Percentiles rank a stretch among this genome's conserved stretches.
Evolutionary conservation across 1,140 invertebrate genomes (phyloP).

Genomic region (Ceratoteleas bidentatus): DNA sequence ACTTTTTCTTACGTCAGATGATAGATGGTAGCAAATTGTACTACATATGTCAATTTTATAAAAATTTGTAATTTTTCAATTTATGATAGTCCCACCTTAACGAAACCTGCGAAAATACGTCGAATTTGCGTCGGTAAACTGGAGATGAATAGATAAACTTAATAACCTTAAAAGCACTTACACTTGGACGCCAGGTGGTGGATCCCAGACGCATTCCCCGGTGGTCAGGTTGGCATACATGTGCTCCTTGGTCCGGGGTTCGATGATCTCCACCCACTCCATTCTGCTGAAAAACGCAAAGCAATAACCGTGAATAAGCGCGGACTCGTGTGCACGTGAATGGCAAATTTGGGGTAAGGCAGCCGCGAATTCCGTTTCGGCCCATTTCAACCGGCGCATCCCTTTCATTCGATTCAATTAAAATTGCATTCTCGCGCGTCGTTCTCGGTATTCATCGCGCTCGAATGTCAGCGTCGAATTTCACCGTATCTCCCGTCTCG

Average conservation of each 20-base stretch:
- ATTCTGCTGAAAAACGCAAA: slow-evolving; percentile 84
- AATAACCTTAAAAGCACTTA: slow-evolving; percentile 80
- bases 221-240: slow-evolving; percentile 99
- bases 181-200: slow-evolving; percentile 90
- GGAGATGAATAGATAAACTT: too few species aligned
- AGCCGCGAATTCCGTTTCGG: too few species aligned
- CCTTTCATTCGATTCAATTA: slow-evolving; percentile 34
- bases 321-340: background rate
- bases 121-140: too few species aligned
- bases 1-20: too few species aligned
- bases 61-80: too few species aligned
- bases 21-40: too few species aligned
- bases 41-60: too few species aligned
- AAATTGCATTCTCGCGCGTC: slow-evolving; percentile 32
- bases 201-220: slow-evolving; percentile 99
- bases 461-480: slow-evolving; percentile 23
- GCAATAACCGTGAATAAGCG: slow-evolving; percentile 18
- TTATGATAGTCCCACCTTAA: too few species aligned
- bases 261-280: slow-evolving; percentile 99
- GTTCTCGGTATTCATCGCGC: slow-evolving; percentile 24
- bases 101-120: too few species aligned
- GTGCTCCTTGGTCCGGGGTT: slow-evolving; percentile 97
- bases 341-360: background rate
- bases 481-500: slow-evolving; percentile 15
- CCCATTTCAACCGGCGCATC: slow-evolving; percentile 1